Evolutionary conservation across 2,888 invertebrate species (phyloP).

Genomic region (Pyrrhia umbra): DNA sequence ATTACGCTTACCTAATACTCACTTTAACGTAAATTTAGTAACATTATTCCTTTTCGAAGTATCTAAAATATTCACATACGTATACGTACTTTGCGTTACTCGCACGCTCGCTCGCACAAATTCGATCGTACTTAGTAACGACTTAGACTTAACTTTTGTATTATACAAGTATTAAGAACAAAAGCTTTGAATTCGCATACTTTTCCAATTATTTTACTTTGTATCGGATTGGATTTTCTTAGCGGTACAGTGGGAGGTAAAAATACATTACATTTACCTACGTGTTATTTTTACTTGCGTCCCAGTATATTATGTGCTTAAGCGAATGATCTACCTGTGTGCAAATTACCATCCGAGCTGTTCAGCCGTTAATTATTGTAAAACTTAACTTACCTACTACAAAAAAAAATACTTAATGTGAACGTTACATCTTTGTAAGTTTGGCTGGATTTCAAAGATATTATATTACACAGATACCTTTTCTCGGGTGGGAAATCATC

Average conservation of each 20-base stretch:
- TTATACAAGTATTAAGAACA: slow-evolving; percentile 54
- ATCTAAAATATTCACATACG: slow-evolving; percentile 20
- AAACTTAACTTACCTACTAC: no score
- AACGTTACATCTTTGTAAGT: no score
- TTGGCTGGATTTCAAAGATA: no score
- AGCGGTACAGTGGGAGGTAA: background rate
- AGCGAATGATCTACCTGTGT: no score
- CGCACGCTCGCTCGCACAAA: slow-evolving; percentile 13
- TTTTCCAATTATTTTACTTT: slow-evolving; percentile 57
- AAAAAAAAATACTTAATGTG: no score
- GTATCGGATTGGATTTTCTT: slow-evolving; percentile 36
- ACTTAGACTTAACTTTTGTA: slow-evolving; percentile 53
- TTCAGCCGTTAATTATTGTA: no score
- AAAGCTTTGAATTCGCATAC: slow-evolving; percentile 53
- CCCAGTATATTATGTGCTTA: no score
- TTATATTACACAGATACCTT: no score
- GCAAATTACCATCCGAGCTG: no score
- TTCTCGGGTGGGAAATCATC: no score
- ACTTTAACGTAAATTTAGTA: slow-evolving; percentile 6
- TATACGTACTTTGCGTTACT: slow-evolving; percentile 16
- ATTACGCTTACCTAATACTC: background rate
- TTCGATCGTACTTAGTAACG: slow-evolving; percentile 49
- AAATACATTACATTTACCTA: no score
- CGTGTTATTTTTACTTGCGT: no score
- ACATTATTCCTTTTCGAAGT: slow-evolving; percentile 34